Evolutionary conservation across 2,888 invertebrate species (phyloP), one percentile per base, ranked within the genome.

Genomic region (Latrodectus hesperus): DNA sequence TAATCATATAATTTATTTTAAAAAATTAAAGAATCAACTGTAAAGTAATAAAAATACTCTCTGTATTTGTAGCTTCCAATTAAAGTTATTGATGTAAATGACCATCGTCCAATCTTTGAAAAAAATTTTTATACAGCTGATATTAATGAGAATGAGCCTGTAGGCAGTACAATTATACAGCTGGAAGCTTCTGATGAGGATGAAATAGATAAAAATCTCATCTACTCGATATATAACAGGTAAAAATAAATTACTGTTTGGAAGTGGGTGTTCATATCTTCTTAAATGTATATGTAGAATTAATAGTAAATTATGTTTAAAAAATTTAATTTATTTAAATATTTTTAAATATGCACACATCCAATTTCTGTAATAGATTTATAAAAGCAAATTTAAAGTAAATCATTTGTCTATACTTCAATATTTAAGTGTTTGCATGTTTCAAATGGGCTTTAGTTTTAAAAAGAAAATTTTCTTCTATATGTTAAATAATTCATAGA

Each of bases 41-140:
- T 38, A 38, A 38, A 38, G 6, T 38, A 38, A 38, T 38, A 38
- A 38, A 38, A 38, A 38, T 38, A 38, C 6, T 38, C 38, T 38
- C 38, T 3, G 1, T 4, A 38, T 38, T 38, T 38, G 52, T 38
- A 88, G 83, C 74, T 89, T 74, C 83, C 89, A 55, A 80, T 89
- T 26, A 82, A 87, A 80, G 85, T 90, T 12, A 89, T 88, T 22
- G 89, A 90, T 87, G 95, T 95, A 80, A 97, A 97, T 93, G 97
- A 98, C 92, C 96, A 96, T 91, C 94, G 96, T 73, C 98, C 98
- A 11, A 93, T 94, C 91, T 98, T 98, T 93, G 94, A 95, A 0
- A 95, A 95, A 91, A 93, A 93, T 67, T 91, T 94, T 51, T 98
- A 97, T 92, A 93, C 93, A 79, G 95, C 96, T 22, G 95, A 96